Base-by-base conservation (phyloP, 2,797 vertebrate genomes). In the Aulostomus chinensis region DNA sequence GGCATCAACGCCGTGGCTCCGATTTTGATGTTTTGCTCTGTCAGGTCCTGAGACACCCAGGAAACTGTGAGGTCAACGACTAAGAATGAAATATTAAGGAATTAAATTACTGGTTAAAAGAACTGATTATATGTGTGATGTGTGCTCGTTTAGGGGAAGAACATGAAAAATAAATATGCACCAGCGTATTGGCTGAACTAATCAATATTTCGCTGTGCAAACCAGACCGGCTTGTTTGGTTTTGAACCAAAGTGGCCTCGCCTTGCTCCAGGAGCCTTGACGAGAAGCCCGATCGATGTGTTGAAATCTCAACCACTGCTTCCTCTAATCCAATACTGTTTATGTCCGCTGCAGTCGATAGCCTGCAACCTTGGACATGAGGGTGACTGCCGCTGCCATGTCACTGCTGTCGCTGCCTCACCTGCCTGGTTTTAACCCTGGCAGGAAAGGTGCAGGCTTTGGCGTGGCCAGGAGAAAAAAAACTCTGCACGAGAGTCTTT, bases 211-310 rank as follows among this genome's bases (percentile, higher is more conserved):
- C 13, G 42, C 11, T 24, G 1, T 61, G 69, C 49, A 68, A 64
- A 38, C 24, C 32, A 56, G 62, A 62, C 38, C 9, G 24, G 7
- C 37, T 29, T 41, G 42, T 40, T 43, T 62, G 58, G 37, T 35
- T 48, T 29, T 4, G 34, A 52, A 41, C 53, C 56, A 15, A 47
- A 7, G 7, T n/a, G 76, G 69, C 78, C 73, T 84, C 62, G 81
- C 57, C 47, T 71, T 40, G 40, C 64, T 76, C 38, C 24, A 17
- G 39, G 22, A 71, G n/a, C 76, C 68, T 80, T 73, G 69, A 76
- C 40, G 69, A 69, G 67, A 49, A 36, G 45, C 41, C 39, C 45
- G 33, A 79, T 83, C 76, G 70, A 85, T 82, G 66, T 33, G 56
- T 15, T 58, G 70, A 77, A 76, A 50, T 1, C 68, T 68, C 66